These are phyloP conservation scores for Clarias gariepinus DNA, from an alignment of 2,113 vertebrate genomes.

Conservation along the genomic window DNA sequence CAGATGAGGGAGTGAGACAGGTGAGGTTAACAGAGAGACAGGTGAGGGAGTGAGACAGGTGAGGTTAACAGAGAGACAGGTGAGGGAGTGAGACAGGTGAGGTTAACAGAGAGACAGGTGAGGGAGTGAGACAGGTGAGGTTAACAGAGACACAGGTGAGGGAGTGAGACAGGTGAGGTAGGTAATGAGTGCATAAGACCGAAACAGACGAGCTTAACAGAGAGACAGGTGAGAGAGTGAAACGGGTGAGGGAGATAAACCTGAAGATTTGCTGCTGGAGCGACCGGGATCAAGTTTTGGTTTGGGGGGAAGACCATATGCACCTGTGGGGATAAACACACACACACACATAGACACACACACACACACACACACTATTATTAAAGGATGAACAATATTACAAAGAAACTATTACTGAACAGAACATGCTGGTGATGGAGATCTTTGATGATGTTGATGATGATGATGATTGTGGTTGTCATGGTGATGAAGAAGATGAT, in stretches of 20 bases:
- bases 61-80: background rate
- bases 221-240: background rate
- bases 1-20: background rate
- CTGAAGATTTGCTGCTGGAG: slow-evolving; percentile 48
- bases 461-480: background rate
- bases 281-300: slow-evolving; percentile 53
- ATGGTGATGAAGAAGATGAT: slow-evolving; percentile 3
- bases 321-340: slow-evolving; percentile 40
- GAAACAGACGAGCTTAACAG: background rate
- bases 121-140: background rate
- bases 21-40: background rate
- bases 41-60: background rate
- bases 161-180: background rate
- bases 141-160: no score
- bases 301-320: slow-evolving; percentile 59
- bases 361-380: background rate
- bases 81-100: background rate
- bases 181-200: no score
- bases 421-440: background rate
- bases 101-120: background rate
- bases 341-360: background rate
- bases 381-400: background rate
- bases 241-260: background rate
- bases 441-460: background rate
- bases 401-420: background rate